phyloP scores from a whole-genome alignment of 2,797 vertebrate species.

The Nasua narica region DNA sequence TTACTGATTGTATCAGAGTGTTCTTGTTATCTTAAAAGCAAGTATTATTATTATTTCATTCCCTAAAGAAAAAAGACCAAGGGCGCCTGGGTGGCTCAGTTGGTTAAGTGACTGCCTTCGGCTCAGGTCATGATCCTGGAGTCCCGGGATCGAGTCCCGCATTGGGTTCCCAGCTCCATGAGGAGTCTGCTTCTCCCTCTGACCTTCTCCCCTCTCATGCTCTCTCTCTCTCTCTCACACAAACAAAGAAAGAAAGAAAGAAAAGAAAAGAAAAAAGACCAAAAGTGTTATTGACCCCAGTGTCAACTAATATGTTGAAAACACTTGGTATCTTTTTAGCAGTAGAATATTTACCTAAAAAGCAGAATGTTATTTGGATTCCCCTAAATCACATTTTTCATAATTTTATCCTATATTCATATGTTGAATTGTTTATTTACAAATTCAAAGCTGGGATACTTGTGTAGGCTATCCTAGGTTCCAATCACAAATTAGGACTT shows the following conservation, averaged over 20 bases:
- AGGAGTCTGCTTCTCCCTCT: no score
- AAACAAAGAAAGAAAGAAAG: no score
- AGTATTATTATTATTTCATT: not conserved
- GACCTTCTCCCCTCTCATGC: no score
- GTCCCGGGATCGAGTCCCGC: no score
- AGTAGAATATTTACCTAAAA: not conserved
- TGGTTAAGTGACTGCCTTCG: no score
- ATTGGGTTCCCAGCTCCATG: no score
- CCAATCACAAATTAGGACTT: not conserved
- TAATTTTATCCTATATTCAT: not conserved
- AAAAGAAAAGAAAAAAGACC: not conserved
- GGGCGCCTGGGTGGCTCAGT: no score
- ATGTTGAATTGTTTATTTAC: not conserved
- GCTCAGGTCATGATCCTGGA: no score
- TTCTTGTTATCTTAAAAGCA: not conserved
- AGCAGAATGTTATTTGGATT: not conserved
- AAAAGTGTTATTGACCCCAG: not conserved
- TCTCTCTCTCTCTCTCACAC: no score
- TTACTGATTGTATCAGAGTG: not conserved
- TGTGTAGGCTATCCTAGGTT: not conserved
- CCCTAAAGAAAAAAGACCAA: not conserved
- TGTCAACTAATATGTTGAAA: not conserved
- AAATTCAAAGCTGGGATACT: not conserved
- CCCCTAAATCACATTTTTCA: not conserved
- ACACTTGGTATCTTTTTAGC: not conserved